Evolutionary conservation across 2,113 vertebrate species (phyloP).

Genomic region (Brachypteracias leptosomus): DNA sequence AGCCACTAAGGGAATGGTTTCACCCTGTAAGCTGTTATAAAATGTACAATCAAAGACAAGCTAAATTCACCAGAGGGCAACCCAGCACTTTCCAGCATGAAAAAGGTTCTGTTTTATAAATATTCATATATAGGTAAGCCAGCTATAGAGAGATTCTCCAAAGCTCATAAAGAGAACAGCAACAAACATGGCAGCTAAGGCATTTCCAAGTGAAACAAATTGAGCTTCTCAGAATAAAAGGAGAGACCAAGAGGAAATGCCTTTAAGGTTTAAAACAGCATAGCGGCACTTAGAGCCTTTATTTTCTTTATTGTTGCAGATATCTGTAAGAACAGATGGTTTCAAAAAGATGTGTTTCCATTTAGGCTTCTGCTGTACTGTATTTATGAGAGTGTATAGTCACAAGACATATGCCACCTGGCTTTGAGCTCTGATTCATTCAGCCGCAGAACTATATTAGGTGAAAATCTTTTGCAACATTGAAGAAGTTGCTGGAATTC

Average conservation of each 20-base stretch:
- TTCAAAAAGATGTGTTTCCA: conserved; percentile 41
- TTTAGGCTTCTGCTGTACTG: conserved; percentile 31
- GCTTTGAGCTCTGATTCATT: background rate
- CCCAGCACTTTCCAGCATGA: background rate
- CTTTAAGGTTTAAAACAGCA: background rate
- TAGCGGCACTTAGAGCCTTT: background rate
- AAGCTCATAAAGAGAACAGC: background rate
- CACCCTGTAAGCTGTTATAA: background rate
- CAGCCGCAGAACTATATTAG: background rate
- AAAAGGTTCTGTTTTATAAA: background rate
- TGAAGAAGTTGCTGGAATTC: background rate
- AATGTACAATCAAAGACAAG: background rate
- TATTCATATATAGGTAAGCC: background rate
- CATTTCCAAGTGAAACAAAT: conserved; percentile 13
- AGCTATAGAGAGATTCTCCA: background rate
- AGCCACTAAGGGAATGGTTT: background rate
- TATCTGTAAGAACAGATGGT: conserved; percentile 60
- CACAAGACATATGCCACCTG: conserved; percentile 48
- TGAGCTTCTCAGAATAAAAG: background rate
- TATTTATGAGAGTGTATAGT: conserved; percentile 25
- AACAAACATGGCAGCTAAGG: conserved; percentile 3
- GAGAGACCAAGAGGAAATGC: background rate
- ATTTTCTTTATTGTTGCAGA: conserved; percentile 47
- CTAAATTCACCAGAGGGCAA: background rate
- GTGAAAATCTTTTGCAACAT: background rate